Conservation (phyloP, 2,113 vertebrate species). For the Ceratotherium simum region DNA sequence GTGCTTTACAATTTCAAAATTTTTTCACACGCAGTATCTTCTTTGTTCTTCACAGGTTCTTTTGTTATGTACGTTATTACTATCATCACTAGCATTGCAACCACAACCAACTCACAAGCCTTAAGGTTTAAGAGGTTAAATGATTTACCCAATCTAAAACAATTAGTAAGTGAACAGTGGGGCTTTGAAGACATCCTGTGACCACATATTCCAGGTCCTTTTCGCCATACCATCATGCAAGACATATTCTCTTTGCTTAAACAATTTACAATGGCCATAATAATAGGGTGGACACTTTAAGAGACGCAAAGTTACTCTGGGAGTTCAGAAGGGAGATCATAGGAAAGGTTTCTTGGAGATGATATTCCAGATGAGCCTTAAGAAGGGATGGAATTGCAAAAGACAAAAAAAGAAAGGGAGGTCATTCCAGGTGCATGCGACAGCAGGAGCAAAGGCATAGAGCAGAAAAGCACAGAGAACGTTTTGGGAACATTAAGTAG, state of each 20-base stretch:
- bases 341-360: not conserved
- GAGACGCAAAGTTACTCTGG: not conserved
- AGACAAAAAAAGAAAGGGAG: not conserved
- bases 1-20: not conserved
- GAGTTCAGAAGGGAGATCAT: not conserved
- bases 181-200: conserved; percentile 29
- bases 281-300: conserved; percentile 12
- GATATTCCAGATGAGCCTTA: not conserved
- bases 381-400: not conserved
- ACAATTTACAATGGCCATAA: not conserved
- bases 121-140: not conserved
- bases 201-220: not conserved
- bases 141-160: not conserved
- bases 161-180: not conserved
- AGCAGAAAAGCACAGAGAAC: not conserved
- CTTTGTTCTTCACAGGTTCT: conserved; percentile 22
- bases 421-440: not conserved
- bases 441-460: not conserved
- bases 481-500: not conserved
- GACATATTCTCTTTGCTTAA: not conserved
- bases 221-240: not conserved
- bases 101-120: not conserved
- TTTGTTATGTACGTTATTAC: not conserved
- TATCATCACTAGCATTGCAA: not conserved
- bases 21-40: not conserved